phyloP scores from a whole-genome alignment of 2,888 invertebrate species.

The Branchellion lobata region DNA sequence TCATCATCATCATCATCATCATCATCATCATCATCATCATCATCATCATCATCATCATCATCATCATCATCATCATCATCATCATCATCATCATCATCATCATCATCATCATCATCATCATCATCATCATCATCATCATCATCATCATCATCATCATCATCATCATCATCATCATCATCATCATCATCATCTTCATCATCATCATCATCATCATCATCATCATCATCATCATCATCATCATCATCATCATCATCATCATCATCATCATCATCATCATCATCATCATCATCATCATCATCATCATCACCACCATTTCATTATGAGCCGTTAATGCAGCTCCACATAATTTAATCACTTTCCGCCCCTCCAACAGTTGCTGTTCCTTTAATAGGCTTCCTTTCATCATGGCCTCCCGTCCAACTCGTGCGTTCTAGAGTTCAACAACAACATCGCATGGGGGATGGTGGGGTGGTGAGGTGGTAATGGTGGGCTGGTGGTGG shows the following conservation, averaged over 20 bases:
- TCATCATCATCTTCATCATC: constrained; percentile 40
- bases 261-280: constrained; percentile 43
- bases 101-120: constrained; percentile 38
- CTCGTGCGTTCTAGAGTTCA: too few species aligned
- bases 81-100: constrained; percentile 48
- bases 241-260: constrained; percentile 48
- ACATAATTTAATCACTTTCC: too few species aligned
- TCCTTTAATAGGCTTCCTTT: too few species aligned
- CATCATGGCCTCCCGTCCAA: too few species aligned
- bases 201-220: constrained; percentile 33
- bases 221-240: constrained; percentile 36
- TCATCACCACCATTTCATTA: constrained; percentile 6
- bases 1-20: constrained; percentile 43
- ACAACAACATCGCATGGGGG: too few species aligned
- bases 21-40: constrained; percentile 43
- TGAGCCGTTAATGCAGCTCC: too few species aligned
- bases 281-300: constrained; percentile 29
- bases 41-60: constrained; percentile 41
- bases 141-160: constrained; percentile 48
- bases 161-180: constrained; percentile 48
- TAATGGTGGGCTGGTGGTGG: too few species aligned
- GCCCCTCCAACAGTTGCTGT: too few species aligned
- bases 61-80: constrained; percentile 46
- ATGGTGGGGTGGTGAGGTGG: too few species aligned
- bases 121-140: constrained; percentile 46